Evolutionary conservation across 2,797 vertebrate genomes (phyloP).

Genomic region (Gambusia yucatana): DNA sequence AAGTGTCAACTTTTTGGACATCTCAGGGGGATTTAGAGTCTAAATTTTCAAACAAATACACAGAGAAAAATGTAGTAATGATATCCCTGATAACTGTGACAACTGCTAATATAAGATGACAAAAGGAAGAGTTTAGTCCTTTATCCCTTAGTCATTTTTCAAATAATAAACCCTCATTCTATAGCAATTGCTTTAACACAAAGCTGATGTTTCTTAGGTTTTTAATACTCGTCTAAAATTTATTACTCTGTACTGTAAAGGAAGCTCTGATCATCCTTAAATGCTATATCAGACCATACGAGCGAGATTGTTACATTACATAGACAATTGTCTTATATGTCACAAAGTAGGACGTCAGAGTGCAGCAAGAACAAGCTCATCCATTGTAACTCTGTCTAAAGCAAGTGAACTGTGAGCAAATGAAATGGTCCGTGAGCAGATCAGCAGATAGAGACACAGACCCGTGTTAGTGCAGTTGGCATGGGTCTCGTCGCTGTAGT

Average conservation of each 20-base stretch:
- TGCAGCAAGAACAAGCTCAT: constrained; percentile 4
- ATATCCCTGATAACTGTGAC: neutral
- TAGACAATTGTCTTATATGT: constrained; percentile 7
- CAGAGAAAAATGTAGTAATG: neutral
- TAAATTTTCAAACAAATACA: neutral
- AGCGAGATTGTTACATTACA: constrained; percentile 8
- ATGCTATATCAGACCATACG: neutral
- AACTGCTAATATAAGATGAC: neutral
- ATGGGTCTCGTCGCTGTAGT: constrained; percentile 95
- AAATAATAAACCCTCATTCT: neutral
- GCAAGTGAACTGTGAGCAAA: neutral
- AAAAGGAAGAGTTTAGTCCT: neutral
- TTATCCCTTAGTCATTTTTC: neutral
- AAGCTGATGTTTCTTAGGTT: neutral
- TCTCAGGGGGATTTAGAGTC: neutral
- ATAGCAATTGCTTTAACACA: neutral
- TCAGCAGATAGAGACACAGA: constrained; percentile 35
- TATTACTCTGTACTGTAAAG: neutral
- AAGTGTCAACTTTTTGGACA: neutral
- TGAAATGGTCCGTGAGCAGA: neutral
- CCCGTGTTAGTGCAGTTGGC: constrained; percentile 96
- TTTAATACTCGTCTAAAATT: neutral
- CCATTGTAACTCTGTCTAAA: constrained; percentile 3
- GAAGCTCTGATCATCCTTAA: neutral
- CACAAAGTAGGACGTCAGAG: constrained; percentile 3